A percentile compares a stretch with the other conserved stretches of the same genome.
These are phyloP conservation scores for Epicauta chinensis DNA, from an alignment of 1,140 invertebrate genomes.

Conservation along the genomic window DNA sequence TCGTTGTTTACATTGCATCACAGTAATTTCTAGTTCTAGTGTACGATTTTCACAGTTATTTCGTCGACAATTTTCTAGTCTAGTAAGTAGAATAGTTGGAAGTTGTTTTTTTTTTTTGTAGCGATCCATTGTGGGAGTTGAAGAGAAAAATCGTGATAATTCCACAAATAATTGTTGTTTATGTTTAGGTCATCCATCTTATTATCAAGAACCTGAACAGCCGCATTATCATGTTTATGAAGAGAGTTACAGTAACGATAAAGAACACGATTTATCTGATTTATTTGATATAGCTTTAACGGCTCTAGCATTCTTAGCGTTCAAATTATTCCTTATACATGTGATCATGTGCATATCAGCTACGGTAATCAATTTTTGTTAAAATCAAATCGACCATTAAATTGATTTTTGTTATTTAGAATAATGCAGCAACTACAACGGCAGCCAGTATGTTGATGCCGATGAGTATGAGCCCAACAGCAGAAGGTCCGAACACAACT, in stretches of 20 bases:
- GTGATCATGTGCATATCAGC: slow-evolving; percentile 63
- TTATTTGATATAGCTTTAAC: slow-evolving; percentile 72
- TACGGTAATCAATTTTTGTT: slow-evolving; percentile 42
- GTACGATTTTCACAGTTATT: no score
- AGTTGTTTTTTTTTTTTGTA: neutral
- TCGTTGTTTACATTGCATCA: no score
- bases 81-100: no score
- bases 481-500: neutral
- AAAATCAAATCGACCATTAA: no score
- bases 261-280: slow-evolving; percentile 58
- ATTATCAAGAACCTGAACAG: slow-evolving; percentile 9
- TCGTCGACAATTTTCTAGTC: no score
- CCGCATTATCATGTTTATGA: slow-evolving; percentile 32
- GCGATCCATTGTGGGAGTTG: no score
- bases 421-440: slow-evolving; percentile 21
- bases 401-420: slow-evolving; percentile 3
- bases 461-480: slow-evolving; percentile 25
- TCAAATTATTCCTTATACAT: slow-evolving; percentile 69
- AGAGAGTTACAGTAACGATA: slow-evolving; percentile 29
- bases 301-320: slow-evolving; percentile 69
- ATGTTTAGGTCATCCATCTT: neutral
- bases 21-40: no score
- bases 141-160: no score
- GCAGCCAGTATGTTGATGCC: slow-evolving; percentile 25
- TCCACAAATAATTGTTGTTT: no score